Conservation (phyloP, 2,797 vertebrate species). For the Discoglossus pictus region DNA sequence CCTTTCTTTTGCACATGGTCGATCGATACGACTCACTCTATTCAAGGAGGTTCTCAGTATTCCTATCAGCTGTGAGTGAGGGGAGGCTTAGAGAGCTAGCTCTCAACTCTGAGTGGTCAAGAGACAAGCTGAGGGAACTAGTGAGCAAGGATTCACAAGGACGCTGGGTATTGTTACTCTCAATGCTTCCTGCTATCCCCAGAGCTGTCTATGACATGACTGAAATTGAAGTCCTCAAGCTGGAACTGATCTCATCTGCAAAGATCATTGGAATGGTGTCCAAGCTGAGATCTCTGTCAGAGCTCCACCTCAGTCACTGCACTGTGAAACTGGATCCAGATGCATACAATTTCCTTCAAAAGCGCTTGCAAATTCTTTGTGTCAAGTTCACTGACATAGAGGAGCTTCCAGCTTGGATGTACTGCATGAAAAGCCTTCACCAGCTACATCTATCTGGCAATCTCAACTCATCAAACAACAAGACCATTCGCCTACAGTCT, state of each 20-base stretch:
- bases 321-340: constrained; percentile 66
- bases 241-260: constrained; percentile 72
- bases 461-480: constrained; percentile 55
- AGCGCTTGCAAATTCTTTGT: constrained; percentile 70
- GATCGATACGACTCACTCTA: constrained; percentile 79
- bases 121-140: constrained; percentile 65
- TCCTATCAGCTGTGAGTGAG: constrained; percentile 78
- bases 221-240: constrained; percentile 72
- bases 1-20: constrained; percentile 81
- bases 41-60: constrained; percentile 75
- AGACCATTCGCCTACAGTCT: constrained; percentile 65
- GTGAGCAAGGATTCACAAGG: constrained; percentile 63
- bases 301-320: constrained; percentile 77
- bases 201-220: constrained; percentile 70
- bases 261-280: constrained; percentile 69
- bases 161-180: constrained; percentile 66
- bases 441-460: constrained; percentile 74
- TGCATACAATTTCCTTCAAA: constrained; percentile 67
- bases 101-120: constrained; percentile 68
- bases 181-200: constrained; percentile 72
- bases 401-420: constrained; percentile 73
- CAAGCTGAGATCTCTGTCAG: constrained; percentile 69
- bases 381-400: constrained; percentile 71
- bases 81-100: constrained; percentile 71
- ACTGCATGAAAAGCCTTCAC: constrained; percentile 69